These are phyloP conservation scores for Holotrichia oblita DNA, from an alignment of 1,140 invertebrate species.

Conservation along the genomic window DNA sequence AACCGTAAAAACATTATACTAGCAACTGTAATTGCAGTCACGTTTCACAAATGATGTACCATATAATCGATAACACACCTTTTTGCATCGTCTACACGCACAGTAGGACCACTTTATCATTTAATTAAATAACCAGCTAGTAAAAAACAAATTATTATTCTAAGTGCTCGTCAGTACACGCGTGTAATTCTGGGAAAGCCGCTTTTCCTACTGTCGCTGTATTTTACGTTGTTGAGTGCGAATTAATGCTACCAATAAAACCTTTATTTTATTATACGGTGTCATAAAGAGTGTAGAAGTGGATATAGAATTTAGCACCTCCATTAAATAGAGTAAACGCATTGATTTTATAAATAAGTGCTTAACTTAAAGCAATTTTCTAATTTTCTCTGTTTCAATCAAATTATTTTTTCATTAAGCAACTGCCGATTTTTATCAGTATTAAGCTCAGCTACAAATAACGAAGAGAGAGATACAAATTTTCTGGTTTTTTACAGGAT, in stretches of 20 bases:
- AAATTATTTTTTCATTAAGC: too few relatives aligned
- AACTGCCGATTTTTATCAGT: too few relatives aligned
- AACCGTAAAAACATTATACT: too few relatives aligned
- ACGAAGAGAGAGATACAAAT: too few relatives aligned
- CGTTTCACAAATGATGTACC: too few relatives aligned
- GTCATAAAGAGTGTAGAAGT: not conserved
- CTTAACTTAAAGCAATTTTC: not conserved
- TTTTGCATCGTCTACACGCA: not conserved
- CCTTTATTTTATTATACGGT: not conserved
- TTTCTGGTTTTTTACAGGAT: too few relatives aligned
- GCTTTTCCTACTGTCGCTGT: not conserved
- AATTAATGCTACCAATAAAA: conserved; percentile 20
- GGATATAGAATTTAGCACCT: not conserved
- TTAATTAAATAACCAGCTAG: not conserved
- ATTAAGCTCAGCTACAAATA: too few relatives aligned
- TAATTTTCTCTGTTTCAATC: not conserved
- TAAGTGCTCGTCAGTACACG: not conserved
- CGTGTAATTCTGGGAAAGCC: not conserved
- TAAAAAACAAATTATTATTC: not conserved
- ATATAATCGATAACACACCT: too few relatives aligned
- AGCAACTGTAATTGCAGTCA: too few relatives aligned
- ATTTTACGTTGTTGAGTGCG: not conserved
- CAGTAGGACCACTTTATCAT: not conserved
- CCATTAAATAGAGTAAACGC: not conserved
- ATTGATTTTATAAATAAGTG: not conserved